A percentile compares a stretch with the other conserved stretches of the same genome.
Conservation (phyloP, 2,888 invertebrate species). For the Pocota personata region DNA sequence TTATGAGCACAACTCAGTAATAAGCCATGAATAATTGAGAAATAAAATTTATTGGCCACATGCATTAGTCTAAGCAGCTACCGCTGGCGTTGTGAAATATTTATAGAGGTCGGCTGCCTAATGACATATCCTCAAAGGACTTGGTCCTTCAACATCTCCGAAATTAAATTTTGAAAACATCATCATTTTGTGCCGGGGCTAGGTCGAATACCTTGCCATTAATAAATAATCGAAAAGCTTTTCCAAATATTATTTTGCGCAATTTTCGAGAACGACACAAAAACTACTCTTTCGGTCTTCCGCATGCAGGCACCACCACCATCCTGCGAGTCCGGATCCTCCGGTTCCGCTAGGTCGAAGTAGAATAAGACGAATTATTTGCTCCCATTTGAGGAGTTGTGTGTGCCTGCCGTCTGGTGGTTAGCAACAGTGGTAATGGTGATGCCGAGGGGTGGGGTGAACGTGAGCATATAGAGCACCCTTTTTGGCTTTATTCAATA, state of each 20-base stretch:
- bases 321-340: slow-evolving; percentile 3
- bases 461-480: slow-evolving; percentile 43
- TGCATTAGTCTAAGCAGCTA: slow-evolving; percentile 40
- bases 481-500: slow-evolving; percentile 69
- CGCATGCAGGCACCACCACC: neutral
- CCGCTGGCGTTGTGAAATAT: slow-evolving; percentile 33
- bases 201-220: slow-evolving; percentile 54
- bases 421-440: slow-evolving; percentile 18
- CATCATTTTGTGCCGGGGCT: slow-evolving; percentile 44
- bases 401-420: slow-evolving; percentile 52
- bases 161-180: slow-evolving; percentile 71
- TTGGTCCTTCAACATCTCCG: slow-evolving; percentile 41
- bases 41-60: slow-evolving; percentile 60
- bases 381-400: slow-evolving; percentile 52
- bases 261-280: slow-evolving; percentile 48
- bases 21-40: slow-evolving; percentile 63
- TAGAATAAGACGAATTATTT: slow-evolving; percentile 67
- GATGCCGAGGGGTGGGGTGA: slow-evolving; percentile 1
- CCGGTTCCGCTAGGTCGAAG: slow-evolving; percentile 21
- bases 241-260: slow-evolving; percentile 61
- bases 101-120: slow-evolving; percentile 36
- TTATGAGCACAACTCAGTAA: slow-evolving; percentile 39
- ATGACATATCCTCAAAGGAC: slow-evolving; percentile 57
- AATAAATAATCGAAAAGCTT: slow-evolving; percentile 65
- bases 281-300: slow-evolving; percentile 18